Evolutionary conservation across 2,797 vertebrate genomes (phyloP).

Genomic region (Gastrophryne carolinensis): DNA sequence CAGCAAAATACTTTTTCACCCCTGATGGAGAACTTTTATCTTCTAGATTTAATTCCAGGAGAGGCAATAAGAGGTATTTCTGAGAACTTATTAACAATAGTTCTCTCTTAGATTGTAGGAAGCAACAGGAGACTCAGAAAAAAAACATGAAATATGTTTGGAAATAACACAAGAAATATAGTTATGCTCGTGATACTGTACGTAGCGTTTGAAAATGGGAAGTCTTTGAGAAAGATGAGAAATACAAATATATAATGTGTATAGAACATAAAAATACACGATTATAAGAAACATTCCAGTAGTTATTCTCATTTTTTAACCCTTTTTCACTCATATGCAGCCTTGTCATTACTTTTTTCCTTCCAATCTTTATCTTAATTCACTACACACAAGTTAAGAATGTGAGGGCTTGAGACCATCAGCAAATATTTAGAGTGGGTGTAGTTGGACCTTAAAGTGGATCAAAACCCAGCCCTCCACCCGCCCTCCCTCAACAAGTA

Average conservation of each 20-base stretch:
- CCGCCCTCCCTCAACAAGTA: too few species aligned
- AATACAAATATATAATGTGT: not conserved
- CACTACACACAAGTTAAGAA: too few species aligned
- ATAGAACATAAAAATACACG: not conserved
- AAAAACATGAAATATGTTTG: conserved; percentile 20
- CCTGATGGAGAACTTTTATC: conserved; percentile 47
- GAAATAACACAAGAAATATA: conserved; percentile 6
- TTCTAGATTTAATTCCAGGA: conserved; percentile 36
- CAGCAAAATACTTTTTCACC: conserved; percentile 39
- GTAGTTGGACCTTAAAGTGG: too few species aligned
- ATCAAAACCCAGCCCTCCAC: too few species aligned
- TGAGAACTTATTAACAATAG: conserved; percentile 32
- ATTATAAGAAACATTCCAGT: not conserved
- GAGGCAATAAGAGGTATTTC: conserved; percentile 32
- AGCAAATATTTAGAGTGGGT: too few species aligned
- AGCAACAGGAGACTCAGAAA: not conserved
- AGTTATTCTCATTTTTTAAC: too few species aligned
- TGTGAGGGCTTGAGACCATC: too few species aligned
- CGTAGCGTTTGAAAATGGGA: not conserved
- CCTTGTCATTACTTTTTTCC: too few species aligned
- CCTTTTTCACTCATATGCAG: too few species aligned
- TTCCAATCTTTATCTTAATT: too few species aligned
- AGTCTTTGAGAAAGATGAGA: not conserved
- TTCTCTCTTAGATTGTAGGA: conserved; percentile 15
- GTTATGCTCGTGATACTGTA: conserved; percentile 3